These are phyloP conservation scores for Ischnus inquisitorius DNA, from an alignment of 2,888 invertebrate species.

Conservation along the genomic window DNA sequence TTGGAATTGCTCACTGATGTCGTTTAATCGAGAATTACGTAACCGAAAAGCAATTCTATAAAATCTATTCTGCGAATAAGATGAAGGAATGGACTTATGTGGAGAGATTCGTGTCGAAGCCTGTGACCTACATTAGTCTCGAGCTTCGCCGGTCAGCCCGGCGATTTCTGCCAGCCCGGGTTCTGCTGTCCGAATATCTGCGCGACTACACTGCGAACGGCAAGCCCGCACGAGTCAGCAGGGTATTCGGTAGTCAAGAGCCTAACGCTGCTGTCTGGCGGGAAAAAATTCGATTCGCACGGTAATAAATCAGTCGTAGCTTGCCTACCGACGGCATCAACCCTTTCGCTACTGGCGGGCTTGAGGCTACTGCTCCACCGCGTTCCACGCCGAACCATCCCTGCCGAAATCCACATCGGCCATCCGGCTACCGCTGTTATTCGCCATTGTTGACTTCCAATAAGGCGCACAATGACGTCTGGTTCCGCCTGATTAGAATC, in stretches of 20 bases:
- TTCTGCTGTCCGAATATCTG: conserved; percentile 16
- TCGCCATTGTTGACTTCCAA: conserved; percentile 74
- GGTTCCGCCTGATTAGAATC: conserved; percentile 80
- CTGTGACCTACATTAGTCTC: conserved; percentile 71
- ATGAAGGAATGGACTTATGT: conserved; percentile 8
- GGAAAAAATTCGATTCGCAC: conserved; percentile 81
- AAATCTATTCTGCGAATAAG: not conserved
- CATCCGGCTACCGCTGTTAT: conserved; percentile 73
- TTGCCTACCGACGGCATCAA: conserved; percentile 70
- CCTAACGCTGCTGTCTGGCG: conserved; percentile 45
- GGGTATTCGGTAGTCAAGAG: conserved; percentile 48
- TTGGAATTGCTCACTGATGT: not conserved
- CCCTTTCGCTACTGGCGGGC: conserved; percentile 76
- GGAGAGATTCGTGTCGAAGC: conserved; percentile 37
- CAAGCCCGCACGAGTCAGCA: conserved; percentile 60
- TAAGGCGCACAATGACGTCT: conserved; percentile 76
- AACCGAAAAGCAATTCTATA: not conserved
- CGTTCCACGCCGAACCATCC: conserved; percentile 51
- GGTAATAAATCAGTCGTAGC: conserved; percentile 80
- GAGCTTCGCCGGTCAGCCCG: conserved; percentile 24
- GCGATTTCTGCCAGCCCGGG: conserved; percentile 27
- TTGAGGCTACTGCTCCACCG: conserved; percentile 62
- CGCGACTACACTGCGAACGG: conserved; percentile 34
- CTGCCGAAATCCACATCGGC: conserved; percentile 65
- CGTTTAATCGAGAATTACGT: not conserved